These are phyloP conservation scores for Sebastes paucispinis DNA, from an alignment of 2,797 vertebrate species.

Conservation along the genomic window DNA sequence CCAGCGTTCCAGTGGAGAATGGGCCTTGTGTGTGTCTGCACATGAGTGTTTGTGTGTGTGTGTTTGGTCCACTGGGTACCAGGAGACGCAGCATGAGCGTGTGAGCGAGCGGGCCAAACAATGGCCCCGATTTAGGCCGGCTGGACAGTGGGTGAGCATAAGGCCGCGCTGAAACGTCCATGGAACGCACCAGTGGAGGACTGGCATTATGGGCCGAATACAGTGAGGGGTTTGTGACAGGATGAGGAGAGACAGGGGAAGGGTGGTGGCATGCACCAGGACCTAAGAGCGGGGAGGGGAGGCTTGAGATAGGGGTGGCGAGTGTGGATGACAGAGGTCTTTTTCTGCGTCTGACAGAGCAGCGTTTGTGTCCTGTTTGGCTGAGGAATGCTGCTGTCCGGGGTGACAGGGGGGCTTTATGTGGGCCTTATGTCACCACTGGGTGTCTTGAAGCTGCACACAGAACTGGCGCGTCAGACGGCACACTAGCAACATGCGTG, in stretches of 20 bases:
- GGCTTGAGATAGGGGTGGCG: conserved; percentile 61
- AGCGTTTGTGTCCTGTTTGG: conserved; percentile 78
- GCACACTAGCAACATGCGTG: conserved; percentile 69
- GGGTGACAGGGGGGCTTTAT: conserved; percentile 74
- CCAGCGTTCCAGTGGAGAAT: conserved; percentile 74
- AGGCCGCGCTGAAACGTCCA: conserved; percentile 76
- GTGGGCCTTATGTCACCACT: conserved; percentile 76
- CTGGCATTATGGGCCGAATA: conserved; percentile 78
- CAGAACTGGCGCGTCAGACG: conserved; percentile 67
- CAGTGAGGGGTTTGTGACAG: conserved; percentile 78
- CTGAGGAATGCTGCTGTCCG: conserved; percentile 77
- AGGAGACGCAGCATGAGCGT: conserved; percentile 67
- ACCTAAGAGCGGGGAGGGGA: conserved; percentile 62
- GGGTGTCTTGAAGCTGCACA: conserved; percentile 71
- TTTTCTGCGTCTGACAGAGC: conserved; percentile 81
- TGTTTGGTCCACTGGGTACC: conserved; percentile 74
- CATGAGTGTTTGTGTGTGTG: not conserved
- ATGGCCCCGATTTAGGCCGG: conserved; percentile 77
- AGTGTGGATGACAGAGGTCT: conserved; percentile 80
- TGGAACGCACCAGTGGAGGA: conserved; percentile 83
- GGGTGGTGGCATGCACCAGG: conserved; percentile 79
- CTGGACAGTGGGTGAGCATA: conserved; percentile 76
- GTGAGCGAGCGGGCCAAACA: conserved; percentile 73
- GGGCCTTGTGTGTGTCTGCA: conserved; percentile 44
- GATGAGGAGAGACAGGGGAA: conserved; percentile 68